These are phyloP conservation scores for Turnix velox DNA, from an alignment of 2,113 vertebrate genomes.

Conservation along the genomic window DNA sequence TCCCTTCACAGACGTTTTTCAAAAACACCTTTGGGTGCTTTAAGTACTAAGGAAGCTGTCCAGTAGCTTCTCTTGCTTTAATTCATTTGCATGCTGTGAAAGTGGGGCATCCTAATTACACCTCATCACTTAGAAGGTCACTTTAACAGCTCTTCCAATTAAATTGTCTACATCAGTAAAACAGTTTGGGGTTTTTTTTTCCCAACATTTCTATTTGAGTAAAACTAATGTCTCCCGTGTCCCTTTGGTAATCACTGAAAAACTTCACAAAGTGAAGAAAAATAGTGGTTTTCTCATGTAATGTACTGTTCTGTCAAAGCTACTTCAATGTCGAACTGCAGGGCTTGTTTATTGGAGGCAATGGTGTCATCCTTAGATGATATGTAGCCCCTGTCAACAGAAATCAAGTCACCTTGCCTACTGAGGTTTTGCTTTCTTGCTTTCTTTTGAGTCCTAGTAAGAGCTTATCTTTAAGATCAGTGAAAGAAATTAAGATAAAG, in stretches of 20 bases:
- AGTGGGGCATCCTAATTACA: not conserved
- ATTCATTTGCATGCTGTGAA: constrained; percentile 1
- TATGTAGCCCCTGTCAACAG: not conserved
- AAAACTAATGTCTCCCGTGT: not conserved
- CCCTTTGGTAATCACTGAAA: not conserved
- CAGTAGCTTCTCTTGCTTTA: not conserved
- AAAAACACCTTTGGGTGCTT: constrained; percentile 4
- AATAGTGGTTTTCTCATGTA: not conserved
- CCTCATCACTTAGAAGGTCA: constrained; percentile 1
- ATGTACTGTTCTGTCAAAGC: not conserved
- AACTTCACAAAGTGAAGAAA: not conserved
- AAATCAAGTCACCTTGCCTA: not conserved
- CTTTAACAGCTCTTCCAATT: not conserved
- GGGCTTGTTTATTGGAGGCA: not conserved
- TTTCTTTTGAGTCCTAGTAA: not conserved
- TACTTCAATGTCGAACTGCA: not conserved
- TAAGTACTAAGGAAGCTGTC: not conserved
- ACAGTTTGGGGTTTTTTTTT: not conserved
- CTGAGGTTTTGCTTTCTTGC: not conserved
- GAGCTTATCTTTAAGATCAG: not conserved
- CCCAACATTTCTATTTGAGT: not conserved
- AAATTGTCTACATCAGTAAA: not conserved
- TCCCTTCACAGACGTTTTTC: not conserved
- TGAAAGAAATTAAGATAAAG: too few relatives aligned
- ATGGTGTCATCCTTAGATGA: not conserved